phyloP scores from a whole-genome alignment of 2,113 vertebrate species.

The Orycteropus afer region DNA sequence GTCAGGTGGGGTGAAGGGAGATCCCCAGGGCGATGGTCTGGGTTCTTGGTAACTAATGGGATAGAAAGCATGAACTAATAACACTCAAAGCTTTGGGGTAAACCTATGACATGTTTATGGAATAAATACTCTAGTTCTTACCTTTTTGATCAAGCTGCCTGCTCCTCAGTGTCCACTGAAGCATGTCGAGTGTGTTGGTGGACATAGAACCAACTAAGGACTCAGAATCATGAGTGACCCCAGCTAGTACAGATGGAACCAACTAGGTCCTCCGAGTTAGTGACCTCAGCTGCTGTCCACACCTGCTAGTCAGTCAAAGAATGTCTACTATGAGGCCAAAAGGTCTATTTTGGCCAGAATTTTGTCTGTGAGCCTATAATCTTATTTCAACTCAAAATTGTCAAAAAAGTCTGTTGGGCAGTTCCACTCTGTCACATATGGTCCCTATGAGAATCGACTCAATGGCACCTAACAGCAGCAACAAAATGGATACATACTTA shows the following conservation, averaged over 20 bases:
- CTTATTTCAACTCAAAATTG: not conserved
- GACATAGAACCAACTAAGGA: too few species aligned
- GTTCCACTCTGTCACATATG: too few species aligned
- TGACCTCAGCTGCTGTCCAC: not conserved
- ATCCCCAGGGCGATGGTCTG: not conserved
- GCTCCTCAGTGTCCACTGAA: not conserved
- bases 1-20: not conserved
- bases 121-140: rapidly evolving
- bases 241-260: not conserved
- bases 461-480: too few species aligned
- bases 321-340: too few species aligned
- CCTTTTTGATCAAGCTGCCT: not conserved
- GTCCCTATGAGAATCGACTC: too few species aligned
- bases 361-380: not conserved
- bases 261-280: rapidly evolving
- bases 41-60: rapidly evolving
- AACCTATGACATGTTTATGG: not conserved
- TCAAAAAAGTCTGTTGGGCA: too few species aligned
- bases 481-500: too few species aligned
- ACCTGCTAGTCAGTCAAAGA: not conserved
- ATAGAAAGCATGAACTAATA: rapidly evolving
- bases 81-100: not conserved
- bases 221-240: too few species aligned
- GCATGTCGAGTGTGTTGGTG: too few species aligned
- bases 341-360: not conserved